phyloP scores from a whole-genome alignment of 2,888 invertebrate genomes.

The Pheosia tremula region DNA sequence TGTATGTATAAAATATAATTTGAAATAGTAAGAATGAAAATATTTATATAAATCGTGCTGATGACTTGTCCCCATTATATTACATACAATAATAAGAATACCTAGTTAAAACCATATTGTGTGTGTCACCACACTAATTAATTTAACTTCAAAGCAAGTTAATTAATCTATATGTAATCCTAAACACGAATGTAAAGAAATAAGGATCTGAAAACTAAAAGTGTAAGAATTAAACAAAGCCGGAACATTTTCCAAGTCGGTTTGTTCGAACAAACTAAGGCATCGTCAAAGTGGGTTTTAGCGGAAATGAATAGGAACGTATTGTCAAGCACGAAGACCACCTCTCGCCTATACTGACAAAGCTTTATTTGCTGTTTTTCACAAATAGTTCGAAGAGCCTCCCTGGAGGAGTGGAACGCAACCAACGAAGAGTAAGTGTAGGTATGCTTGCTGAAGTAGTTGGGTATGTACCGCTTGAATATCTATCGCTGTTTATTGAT shows the following conservation, averaged over 20 bases:
- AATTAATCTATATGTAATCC: neutral
- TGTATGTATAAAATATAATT: neutral
- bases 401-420: constrained; percentile 47
- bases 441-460: constrained; percentile 19
- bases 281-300: constrained; percentile 58
- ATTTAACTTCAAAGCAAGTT: neutral
- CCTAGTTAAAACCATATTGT: neutral
- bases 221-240: constrained; percentile 39
- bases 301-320: constrained; percentile 68
- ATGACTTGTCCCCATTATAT: neutral
- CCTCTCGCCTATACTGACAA: constrained; percentile 65
- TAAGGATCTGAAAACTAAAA: constrained; percentile 18
- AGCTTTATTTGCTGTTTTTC: constrained; percentile 71
- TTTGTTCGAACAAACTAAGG: constrained; percentile 49
- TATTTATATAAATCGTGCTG: neutral
- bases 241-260: constrained; percentile 43
- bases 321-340: constrained; percentile 61
- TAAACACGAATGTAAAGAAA: neutral
- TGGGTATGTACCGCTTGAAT: constrained; percentile 14
- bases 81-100: too few species aligned
- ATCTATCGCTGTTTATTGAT: too few species aligned
- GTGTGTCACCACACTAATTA: neutral
- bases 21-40: neutral
- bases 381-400: constrained; percentile 57
- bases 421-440: constrained; percentile 16